Base-by-base conservation (phyloP, 2,113 vertebrate genomes). In the Falcunculus frontatus region DNA sequence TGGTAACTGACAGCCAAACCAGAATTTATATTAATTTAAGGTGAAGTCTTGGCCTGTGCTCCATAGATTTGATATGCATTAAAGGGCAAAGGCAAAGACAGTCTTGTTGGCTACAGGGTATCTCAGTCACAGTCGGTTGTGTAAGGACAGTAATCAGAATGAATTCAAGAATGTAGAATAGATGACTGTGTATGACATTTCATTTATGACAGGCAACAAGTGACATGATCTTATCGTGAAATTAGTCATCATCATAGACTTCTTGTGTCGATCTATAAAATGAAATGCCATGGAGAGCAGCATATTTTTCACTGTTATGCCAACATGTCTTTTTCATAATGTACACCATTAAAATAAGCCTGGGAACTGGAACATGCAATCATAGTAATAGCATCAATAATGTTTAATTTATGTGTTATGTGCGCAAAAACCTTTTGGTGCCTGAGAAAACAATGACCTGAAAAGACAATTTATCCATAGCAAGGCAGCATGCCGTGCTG, bases 281-380 rank as follows among this genome's bases (percentile, higher is more conserved):
- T 70, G 62, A 97, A 95, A 96, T 85, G 68, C 59, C 73, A 60
- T 27, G 11, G 47, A 60, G 44, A 85, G 53, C 25, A 60, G 76
- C 37, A 14, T 70, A 79, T 69, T 92, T 77, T 83, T 95, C 79
- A 87, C 32, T 91, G 49, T 75, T 92, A 82, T 60, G 64, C 78
- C 90, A 87, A 94, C 65, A 41, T 44, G 72, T 32, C 41, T 97
- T 89, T 96, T 91, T 91, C n/a, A 42, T 93, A 86, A 90, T 44
- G 39, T 53, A 37, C 56, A 60, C 88, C 70, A 95, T 97, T 96
- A 96, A 95, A 94, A 81, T 92, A 94, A 96, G 62, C 56, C 76
- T 80, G 62, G 64, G 68, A 95, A 89, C 59, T 91, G 77, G 81
- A 90, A 94, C 60, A 83, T 41, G 63, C 37, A 81, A 82, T 65